A percentile compares a stretch with the other conserved stretches of the same genome.
Conservation (phyloP, 2,888 invertebrate species). For the Leistus spinibarbis region DNA sequence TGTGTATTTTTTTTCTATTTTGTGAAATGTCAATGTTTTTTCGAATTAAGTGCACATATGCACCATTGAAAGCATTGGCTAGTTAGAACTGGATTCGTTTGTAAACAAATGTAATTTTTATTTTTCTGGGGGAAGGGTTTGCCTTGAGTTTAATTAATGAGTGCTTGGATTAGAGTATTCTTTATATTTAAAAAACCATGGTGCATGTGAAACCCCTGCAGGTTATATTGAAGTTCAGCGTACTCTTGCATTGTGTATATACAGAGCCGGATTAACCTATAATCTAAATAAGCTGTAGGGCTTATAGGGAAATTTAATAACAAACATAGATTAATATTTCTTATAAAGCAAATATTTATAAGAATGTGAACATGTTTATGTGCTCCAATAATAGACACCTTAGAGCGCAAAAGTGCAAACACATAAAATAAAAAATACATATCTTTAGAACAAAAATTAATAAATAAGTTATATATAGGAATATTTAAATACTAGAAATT, state of each 20-base stretch:
- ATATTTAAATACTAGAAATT: no score
- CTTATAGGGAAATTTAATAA: no score
- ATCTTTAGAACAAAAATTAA: no score
- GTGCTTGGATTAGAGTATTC: neutral
- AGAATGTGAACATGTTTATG: no score
- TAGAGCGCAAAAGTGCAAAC: no score
- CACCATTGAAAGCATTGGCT: neutral
- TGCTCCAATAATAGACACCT: no score
- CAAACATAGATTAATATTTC: no score
- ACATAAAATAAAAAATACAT: no score
- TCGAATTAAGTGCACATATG: neutral
- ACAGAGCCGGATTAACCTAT: no score
- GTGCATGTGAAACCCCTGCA: conserved; percentile 19
- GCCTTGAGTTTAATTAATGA: conserved; percentile 6
- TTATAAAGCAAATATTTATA: no score
- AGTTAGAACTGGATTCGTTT: neutral
- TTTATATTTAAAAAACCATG: conserved; percentile 25
- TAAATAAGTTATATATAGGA: no score
- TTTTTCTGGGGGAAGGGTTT: neutral
- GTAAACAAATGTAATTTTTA: neutral
- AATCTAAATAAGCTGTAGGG: no score
- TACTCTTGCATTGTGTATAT: neutral
- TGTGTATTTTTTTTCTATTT: neutral
- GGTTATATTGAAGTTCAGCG: conserved; percentile 10
- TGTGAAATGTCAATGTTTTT: neutral